Evolutionary conservation across 2,797 vertebrate genomes (phyloP), one percentile per base, ranked within the genome.

Genomic region (Clarias fuscus): DNA sequence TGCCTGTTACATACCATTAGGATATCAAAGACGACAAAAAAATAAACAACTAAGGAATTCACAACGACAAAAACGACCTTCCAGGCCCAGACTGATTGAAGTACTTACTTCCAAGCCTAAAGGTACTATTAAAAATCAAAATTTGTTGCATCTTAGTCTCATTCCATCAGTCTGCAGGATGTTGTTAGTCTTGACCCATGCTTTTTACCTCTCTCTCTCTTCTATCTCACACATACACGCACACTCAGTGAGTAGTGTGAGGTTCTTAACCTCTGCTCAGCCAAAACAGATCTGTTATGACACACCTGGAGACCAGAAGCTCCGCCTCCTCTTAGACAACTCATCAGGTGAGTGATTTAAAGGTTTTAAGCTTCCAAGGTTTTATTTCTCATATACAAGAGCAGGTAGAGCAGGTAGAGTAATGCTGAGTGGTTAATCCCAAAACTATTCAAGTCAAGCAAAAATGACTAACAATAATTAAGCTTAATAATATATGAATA

Each of bases 271-370:
- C 33, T 33, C 33, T 33, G 33, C 33, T 33, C 33, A 33, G 33
- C 33, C 33, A 33, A 33, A 33, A 33, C 33, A 33, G 33, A 33
- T 33, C 33, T 33, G 33, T 33, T 33, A 33, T 33, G 33, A 33
- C 33, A 33, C 33, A 33, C 22, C 18, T 70, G 82, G 59, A 62
- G 0, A 4, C 0, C 20, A 27, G 5, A 10, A 13, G 7, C 90
- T 95, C 22, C 91, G 87, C 91, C 91, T 95, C 18, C 86, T 95
- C 56, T 86, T 92, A 53, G 85, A 90, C 84, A 86, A 89, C 83
- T 89, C 15, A 81, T 88, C 83, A 30, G 94, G 95, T 95, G 87
- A 90, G 86, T 7, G 3, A 20, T 30, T 30, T 68, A 68, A 68
- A 5, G 65, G 27, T 67, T 37, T 37, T 20, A 18, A 15, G 15